Evolutionary conservation across 2,113 vertebrate genomes (phyloP), one percentile per base, ranked within the genome.

Genomic region (Onychostruthus taczanowskii): DNA sequence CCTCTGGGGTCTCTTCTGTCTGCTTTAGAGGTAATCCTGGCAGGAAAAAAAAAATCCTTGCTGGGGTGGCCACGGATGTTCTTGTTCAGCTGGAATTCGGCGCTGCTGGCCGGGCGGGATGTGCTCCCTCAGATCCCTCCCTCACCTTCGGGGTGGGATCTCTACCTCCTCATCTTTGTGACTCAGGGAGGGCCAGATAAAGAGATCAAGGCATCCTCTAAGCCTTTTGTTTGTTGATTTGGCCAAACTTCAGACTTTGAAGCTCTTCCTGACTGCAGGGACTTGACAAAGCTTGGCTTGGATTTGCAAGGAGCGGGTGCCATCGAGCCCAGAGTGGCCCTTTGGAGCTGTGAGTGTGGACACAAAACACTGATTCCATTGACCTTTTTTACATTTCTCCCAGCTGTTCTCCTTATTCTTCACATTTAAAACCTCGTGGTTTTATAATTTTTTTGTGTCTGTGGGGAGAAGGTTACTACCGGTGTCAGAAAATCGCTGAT

Each of bases 1-100:
- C 13, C 76, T 31, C 50, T 18, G 37, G 37, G 13, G 5, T 8
- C 44, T 7, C 43, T 43, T 18, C 2, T 0, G 0, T 0, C 18
- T 35, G 17, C 8, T 16, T 4, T 0, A 5, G 19, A 1, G 8
- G 3, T 1, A 6, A 4, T 23, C 2, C 47, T 27, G 85, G 55
- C 50, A 46, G 46, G 37, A 37, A 37, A 41, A 39, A 39, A 39
- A 6, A 59, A 44, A 19, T 33, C 28, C 50, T 22, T 13, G 2
- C 19, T 67, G 77, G 35, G 72, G 62, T 13, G 22, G 37, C 58
- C 74, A 6, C 11, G 13, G 77, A 3, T 30, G 39, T 68, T 53
- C 62, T 35, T 1, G 47, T 53, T 9, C 6, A 15, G 62, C 14
- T 56, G 68, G 58, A 33, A 1, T 78, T 16, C 6, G 5, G 23